Evolutionary conservation across 2,797 vertebrate genomes (phyloP).

Genomic region (Schizopygopsis pylzovi): DNA sequence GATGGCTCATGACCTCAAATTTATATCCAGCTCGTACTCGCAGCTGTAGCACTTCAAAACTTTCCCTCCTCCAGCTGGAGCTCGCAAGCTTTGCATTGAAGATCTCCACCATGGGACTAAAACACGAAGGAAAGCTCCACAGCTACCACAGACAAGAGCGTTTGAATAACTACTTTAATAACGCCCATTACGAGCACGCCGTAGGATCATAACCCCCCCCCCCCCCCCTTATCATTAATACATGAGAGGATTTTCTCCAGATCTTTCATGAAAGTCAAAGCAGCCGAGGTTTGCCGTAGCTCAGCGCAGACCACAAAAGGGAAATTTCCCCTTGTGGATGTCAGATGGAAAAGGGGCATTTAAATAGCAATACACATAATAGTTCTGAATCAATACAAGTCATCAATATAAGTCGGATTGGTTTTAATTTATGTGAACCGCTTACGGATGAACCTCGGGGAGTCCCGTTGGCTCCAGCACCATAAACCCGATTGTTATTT

Average conservation of each 20-base stretch:
- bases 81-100: conserved; percentile 54
- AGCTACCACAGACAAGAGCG: conserved; percentile 52
- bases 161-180: conserved; percentile 62
- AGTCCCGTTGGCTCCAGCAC: conserved; percentile 15
- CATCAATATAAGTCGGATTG: conserved; percentile 66
- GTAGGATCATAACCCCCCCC: conserved; percentile 59
- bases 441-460: conserved; percentile 56
- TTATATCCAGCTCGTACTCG: conserved; percentile 67
- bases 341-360: conserved; percentile 59
- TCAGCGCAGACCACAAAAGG: conserved; percentile 54
- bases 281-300: conserved; percentile 55
- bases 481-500: conserved; percentile 51
- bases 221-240: conserved; percentile 65
- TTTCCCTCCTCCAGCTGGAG: conserved; percentile 54
- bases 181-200: conserved; percentile 53
- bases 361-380: conserved; percentile 65
- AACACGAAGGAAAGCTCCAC: conserved; percentile 41
- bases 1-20: conserved; percentile 69
- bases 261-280: conserved; percentile 60
- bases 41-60: conserved; percentile 57
- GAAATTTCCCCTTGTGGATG: conserved; percentile 55
- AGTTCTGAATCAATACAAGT: conserved; percentile 62
- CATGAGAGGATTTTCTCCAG: conserved; percentile 61
- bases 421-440: conserved; percentile 62
- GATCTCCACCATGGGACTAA: conserved; percentile 55